phyloP scores from a whole-genome alignment of 1,140 invertebrate species.

The Eubasilissa regina region DNA sequence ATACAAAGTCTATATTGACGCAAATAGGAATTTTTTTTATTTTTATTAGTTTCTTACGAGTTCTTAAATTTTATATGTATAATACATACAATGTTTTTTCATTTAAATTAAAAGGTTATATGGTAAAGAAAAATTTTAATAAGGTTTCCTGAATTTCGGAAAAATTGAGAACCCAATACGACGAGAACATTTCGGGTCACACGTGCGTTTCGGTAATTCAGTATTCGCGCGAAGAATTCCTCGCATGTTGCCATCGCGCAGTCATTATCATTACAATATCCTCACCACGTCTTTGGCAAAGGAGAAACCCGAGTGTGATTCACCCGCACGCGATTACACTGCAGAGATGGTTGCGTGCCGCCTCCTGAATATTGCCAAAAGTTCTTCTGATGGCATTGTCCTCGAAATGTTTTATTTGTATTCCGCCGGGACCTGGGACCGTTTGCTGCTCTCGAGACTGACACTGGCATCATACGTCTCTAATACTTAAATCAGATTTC shows the following conservation, averaged over 20 bases:
- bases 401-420: conserved; percentile 8
- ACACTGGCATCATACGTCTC: neutral
- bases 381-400: conserved; percentile 29
- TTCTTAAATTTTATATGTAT: no score
- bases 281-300: conserved; percentile 1
- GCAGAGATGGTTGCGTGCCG: conserved; percentile 22
- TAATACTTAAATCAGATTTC: neutral
- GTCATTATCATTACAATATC: neutral
- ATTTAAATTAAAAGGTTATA: no score
- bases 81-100: no score
- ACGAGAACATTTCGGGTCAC: neutral
- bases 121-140: no score
- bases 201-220: neutral
- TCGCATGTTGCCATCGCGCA: conserved; percentile 6
- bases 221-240: neutral
- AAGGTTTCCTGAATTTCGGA: no score
- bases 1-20: no score
- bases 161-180: no score
- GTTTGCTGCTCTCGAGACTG: neutral
- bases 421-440: neutral
- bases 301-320: conserved; percentile 31
- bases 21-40: no score
- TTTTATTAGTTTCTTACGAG: no score
- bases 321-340: conserved; percentile 23
- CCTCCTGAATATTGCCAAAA: conserved; percentile 36